Evolutionary conservation across 2,113 vertebrate genomes (phyloP), one percentile per base, ranked within the genome.

Genomic region (Athene cunicularia): DNA sequence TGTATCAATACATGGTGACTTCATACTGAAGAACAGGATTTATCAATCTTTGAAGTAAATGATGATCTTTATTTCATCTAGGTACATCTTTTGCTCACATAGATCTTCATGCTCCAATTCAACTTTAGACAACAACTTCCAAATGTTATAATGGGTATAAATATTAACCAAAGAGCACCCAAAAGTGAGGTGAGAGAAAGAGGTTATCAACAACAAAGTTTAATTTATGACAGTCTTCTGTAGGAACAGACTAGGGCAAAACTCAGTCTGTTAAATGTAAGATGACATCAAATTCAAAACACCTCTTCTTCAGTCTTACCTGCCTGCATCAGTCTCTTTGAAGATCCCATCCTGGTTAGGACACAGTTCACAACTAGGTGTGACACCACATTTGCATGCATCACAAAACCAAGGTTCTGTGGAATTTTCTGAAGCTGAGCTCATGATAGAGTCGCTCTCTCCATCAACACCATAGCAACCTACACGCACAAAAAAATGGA

Each of bases 331-430:
- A 1, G 99, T 99, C 97, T 99, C 99, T 98, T 99, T 99, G 97
- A 99, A 99, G 98, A 99, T 99, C 37, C 99, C 99, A 91, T 99
- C 99, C 97, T 99, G 99, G 97, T 99, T 99, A 66, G 99, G 99
- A 96, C 99, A 99, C 5, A 99, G 98, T 96, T 99, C 99, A 94
- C 99, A 99, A 97, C 99, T 99, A 58, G 99, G 99, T 59, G 98
- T 98, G 85, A 99, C 99, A 28, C 99, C 99, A 77, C 99, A 99
- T 97, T 99, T 99, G 96, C 99, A 99, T 62, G 99, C 99, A 71
- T 99, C 99, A 70, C 99, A 99, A 98, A 99, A 99, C 99, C 99
- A 99, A 10, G 99, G 99, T 93, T 99, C 99, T 0, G 99, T 99
- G 20, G 99, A 99, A 86, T 99, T 99, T 98, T 99, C 99, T 26